Base-by-base conservation (phyloP, 2,888 invertebrate species). In the Spodoptera picta region DNA sequence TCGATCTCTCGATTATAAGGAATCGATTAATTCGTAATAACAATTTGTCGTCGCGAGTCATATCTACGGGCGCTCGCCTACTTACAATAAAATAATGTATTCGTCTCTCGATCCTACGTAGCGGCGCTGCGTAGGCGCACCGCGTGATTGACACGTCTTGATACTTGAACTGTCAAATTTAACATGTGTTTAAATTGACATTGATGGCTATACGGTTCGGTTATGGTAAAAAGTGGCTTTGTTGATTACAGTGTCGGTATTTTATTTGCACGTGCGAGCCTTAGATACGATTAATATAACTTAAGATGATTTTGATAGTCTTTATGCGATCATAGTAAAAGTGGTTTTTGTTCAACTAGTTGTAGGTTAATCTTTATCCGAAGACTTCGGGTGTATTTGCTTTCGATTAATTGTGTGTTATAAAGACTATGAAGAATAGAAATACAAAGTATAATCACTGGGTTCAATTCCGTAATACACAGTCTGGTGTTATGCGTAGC, bases 11-110 rank as follows among this genome's bases (percentile, higher is more conserved):
- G 84, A 83, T 83, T 81, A 76, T 69, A 73, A 70, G 69, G 82
- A 81, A 90, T 91, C 90, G 91, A 93, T 93, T 92, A 93, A 89
- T 91, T 86, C 82, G 90, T 91, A 89, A 92, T 92, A 92, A 90
- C 91, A 90, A 92, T 93, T 93, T 93, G 93, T 93, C 93, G 92
- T 89, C 89, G 86, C 81, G 77, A 83, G 82, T 90, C 88, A 90
- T 90, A 91, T 88, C 88, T 87, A 88, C 45, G 72, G 58, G 82
- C 81, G 84, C 81, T 88, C 92, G 91, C 92, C 92, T 92, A 92
- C 92, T 91, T 92, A 85, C 83, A 86, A 83, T 86, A 86, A 88
- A 85, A 88, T 92, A 92, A 92, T 92, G 87, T 92, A 93, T 92
- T 91, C 93, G 87, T 80, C 75, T 81, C 83, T 85, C 83, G 87